Evolutionary conservation across 2,888 invertebrate species (phyloP).

Genomic region (Spatulosminthurus flaviceps): DNA sequence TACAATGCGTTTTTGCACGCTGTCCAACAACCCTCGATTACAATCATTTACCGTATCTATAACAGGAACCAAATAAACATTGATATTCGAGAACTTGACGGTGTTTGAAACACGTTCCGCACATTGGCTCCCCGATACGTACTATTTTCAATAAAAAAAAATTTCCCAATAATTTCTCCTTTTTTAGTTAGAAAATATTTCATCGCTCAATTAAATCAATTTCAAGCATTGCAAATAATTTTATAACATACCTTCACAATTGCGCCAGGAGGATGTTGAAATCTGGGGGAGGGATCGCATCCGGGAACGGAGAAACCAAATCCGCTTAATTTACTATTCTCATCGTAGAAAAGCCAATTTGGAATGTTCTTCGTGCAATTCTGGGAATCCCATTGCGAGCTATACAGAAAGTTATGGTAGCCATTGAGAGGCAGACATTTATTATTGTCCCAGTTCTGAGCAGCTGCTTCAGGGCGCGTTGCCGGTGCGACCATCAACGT

Average conservation of each 20-base stretch:
- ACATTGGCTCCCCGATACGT: neutral
- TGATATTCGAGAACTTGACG: constrained; percentile 16
- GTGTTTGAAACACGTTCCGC: constrained; percentile 2
- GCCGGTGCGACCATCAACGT: neutral
- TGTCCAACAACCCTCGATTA: neutral
- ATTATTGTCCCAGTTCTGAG: constrained; percentile 24
- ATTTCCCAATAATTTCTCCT: neutral
- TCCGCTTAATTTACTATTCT: neutral
- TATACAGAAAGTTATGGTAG: constrained; percentile 23
- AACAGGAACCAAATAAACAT: neutral
- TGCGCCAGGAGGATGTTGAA: constrained; percentile 31
- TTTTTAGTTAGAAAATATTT: neutral
- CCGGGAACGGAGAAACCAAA: constrained; percentile 21
- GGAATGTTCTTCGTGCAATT: neutral
- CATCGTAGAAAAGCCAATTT: constrained; percentile 24
- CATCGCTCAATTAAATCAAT: neutral
- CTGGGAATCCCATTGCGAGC: neutral
- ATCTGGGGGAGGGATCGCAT: constrained; percentile 7
- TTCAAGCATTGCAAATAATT: too few species aligned
- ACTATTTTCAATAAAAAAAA: neutral
- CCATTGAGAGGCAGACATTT: constrained; percentile 28
- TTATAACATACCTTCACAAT: constrained; percentile 20
- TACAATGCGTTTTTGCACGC: neutral
- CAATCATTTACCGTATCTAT: neutral
- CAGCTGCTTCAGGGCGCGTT: constrained; percentile 14